phyloP scores from a whole-genome alignment of 1,140 invertebrate species.

The Neotoxoptera formosana region DNA sequence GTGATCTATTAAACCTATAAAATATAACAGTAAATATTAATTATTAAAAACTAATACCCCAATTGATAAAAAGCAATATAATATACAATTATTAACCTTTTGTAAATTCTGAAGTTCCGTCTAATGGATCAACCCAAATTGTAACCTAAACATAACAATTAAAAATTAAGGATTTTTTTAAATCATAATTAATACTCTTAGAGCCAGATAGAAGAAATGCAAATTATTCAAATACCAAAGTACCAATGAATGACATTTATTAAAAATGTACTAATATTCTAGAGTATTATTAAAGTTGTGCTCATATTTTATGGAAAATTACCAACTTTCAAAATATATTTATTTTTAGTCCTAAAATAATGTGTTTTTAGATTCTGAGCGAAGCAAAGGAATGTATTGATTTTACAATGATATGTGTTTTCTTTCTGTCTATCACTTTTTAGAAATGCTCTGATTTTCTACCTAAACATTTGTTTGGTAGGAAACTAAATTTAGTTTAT shows the following conservation, averaged over 20 bases:
- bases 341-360: not conserved
- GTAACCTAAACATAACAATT: constrained; percentile 68
- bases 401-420: no score
- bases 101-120: constrained; percentile 95
- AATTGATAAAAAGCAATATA: constrained; percentile 61
- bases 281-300: no score
- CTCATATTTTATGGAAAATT: not conserved
- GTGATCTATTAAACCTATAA: constrained; percentile 88
- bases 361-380: not conserved
- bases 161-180: not conserved
- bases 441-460: no score
- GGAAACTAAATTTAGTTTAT: no score
- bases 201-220: no score
- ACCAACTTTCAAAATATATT: not conserved
- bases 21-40: constrained; percentile 61
- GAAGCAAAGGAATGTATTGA: no score
- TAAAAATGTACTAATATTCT: not conserved
- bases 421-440: no score
- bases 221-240: not conserved
- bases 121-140: constrained; percentile 98
- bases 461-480: no score
- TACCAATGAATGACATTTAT: not conserved
- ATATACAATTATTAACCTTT: constrained; percentile 73
- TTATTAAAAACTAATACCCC: constrained; percentile 24
- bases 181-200: no score